Evolutionary conservation across 2,888 invertebrate genomes (phyloP).

Genomic region (Tenthredo scrophulariae): DNA sequence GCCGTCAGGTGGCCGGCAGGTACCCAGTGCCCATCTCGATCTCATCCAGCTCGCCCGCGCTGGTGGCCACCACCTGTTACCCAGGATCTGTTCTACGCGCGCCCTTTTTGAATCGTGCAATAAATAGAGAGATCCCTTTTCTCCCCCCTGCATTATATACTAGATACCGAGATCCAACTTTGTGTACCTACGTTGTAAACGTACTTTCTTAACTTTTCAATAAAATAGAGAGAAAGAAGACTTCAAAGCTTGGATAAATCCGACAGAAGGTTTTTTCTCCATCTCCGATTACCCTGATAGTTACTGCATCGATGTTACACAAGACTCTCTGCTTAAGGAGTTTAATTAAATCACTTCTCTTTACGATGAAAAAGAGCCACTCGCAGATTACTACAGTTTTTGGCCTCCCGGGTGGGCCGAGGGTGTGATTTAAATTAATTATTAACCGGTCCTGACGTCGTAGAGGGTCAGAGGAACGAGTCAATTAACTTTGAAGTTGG

Average conservation of each 20-base stretch:
- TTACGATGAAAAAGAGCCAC: not conserved
- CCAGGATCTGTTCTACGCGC: conserved; percentile 38
- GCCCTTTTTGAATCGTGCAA: not conserved
- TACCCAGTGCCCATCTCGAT: conserved; percentile 40
- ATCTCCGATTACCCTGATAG: not conserved
- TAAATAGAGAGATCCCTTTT: conserved; percentile 12
- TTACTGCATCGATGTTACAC: not conserved
- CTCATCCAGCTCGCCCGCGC: conserved; percentile 23
- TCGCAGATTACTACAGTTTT: conserved; percentile 29
- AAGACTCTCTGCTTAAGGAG: not conserved
- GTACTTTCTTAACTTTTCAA: no score
- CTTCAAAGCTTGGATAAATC: not conserved
- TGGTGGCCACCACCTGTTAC: conserved; percentile 53
- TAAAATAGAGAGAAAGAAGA: not conserved
- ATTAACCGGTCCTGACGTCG: conserved; percentile 19
- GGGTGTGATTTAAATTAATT: conserved; percentile 36
- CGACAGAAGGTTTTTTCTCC: not conserved
- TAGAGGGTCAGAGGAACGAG: conserved; percentile 8
- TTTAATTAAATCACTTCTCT: conserved; percentile 16
- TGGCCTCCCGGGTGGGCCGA: conserved; percentile 22
- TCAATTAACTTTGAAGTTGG: not conserved
- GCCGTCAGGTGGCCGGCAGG: conserved; percentile 73
- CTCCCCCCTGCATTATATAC: not conserved
- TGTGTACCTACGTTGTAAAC: no score
- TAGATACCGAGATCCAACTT: no score